Percentiles rank a stretch among this genome's conserved stretches.
phyloP scores from a whole-genome alignment of 2,113 vertebrate species.

The Nicator chloris region DNA sequence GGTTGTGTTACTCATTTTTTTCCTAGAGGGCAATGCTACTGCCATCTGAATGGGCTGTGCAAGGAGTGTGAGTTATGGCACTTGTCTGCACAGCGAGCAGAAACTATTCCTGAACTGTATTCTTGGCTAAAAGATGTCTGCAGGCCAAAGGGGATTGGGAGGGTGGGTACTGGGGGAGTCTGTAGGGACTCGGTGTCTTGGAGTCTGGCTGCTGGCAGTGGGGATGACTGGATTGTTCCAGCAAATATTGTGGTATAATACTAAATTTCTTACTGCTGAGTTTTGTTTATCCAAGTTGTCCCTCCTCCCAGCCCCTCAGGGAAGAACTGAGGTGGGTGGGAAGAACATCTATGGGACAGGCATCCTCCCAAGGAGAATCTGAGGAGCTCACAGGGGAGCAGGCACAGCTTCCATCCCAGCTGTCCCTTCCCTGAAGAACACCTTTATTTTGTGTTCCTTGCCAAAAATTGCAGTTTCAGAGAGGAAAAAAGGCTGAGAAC shows the following conservation, averaged over 20 bases:
- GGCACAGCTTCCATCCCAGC: neutral
- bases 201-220: neutral
- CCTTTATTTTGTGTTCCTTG: neutral
- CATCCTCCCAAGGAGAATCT: neutral
- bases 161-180: fast-evolving
- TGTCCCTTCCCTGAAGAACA: neutral
- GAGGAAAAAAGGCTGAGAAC: neutral
- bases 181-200: fast-evolving
- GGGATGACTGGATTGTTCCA: neutral
- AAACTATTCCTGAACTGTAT: neutral
- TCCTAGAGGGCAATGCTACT: neutral
- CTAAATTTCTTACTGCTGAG: neutral
- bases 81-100: neutral
- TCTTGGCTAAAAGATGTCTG: neutral
- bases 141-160: neutral
- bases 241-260: neutral
- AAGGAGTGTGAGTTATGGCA: neutral
- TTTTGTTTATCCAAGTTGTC: neutral
- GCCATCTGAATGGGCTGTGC: neutral
- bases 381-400: neutral
- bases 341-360: neutral
- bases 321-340: neutral
- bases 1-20: neutral
- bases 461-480: neutral
- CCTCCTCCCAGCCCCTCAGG: neutral